Percentiles rank a stretch among this genome's conserved stretches.
Evolutionary conservation across 2,888 invertebrate genomes (phyloP).

Genomic region (Drosophila acutilabella): DNA sequence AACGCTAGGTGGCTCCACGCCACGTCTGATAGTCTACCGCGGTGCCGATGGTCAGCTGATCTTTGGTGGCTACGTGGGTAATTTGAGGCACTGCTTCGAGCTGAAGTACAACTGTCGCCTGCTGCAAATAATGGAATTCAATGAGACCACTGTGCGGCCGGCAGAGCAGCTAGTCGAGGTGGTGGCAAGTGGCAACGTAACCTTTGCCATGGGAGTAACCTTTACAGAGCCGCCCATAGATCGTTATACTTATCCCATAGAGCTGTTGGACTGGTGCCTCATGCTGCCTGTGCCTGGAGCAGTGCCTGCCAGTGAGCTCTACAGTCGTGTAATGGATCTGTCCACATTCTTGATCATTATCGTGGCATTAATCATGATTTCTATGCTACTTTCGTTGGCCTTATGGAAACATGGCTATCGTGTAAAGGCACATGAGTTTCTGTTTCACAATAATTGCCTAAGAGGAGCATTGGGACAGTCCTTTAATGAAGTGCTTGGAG

Average conservation of each 20-base stretch:
- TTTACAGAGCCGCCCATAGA: constrained; percentile 26
- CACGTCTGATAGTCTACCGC: constrained; percentile 69
- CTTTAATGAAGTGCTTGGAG: constrained; percentile 7
- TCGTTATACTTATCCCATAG: constrained; percentile 69
- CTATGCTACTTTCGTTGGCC: constrained; percentile 55
- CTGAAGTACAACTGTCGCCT: constrained; percentile 63
- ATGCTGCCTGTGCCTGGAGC: constrained; percentile 73
- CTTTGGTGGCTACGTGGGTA: constrained; percentile 65
- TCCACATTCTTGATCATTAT: constrained; percentile 50
- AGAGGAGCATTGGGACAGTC: constrained; percentile 22
- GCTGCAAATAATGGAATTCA: constrained; percentile 41
- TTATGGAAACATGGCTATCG: constrained; percentile 17
- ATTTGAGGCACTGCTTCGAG: constrained; percentile 63
- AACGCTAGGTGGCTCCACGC: constrained; percentile 68
- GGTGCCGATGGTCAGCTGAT: constrained; percentile 36
- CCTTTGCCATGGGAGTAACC: constrained; percentile 64
- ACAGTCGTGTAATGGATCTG: constrained; percentile 60
- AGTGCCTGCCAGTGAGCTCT: constrained; percentile 66
- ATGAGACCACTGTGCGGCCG: constrained; percentile 37
- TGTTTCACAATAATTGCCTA: constrained; percentile 19
- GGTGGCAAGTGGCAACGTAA: constrained; percentile 61
- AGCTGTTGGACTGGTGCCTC: constrained; percentile 65
- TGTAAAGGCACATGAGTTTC: not conserved
- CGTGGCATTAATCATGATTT: constrained; percentile 51
- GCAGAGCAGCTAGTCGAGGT: constrained; percentile 43